Percentiles rank a stretch among this genome's conserved stretches.
Evolutionary conservation across 2,113 vertebrate genomes (phyloP).

Genomic region (Cryptomyrus ogoouensis): DNA sequence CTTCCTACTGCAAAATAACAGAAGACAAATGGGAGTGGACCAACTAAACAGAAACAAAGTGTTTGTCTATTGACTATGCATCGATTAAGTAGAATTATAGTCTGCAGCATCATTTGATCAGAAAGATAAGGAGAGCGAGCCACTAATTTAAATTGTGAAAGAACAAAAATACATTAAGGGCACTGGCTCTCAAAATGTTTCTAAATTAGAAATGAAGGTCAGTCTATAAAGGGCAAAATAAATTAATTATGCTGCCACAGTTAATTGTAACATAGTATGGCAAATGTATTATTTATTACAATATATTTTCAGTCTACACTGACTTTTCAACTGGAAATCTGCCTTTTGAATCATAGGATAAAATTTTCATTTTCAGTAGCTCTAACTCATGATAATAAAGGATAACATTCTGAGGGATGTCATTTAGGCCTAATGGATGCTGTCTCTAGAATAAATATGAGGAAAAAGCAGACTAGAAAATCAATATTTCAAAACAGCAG

Average conservation of each 20-base stretch:
- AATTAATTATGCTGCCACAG: background rate
- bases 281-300: background rate
- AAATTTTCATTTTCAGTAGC: background rate
- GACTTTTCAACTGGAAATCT: constrained; percentile 1
- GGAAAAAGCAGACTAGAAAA: background rate
- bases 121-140: background rate
- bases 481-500: background rate
- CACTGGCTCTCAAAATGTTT: background rate
- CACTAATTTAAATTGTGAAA: background rate
- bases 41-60: background rate
- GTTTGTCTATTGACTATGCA: background rate
- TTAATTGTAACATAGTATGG: background rate
- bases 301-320: background rate
- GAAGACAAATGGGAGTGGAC: background rate
- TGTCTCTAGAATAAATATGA: background rate
- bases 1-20: background rate
- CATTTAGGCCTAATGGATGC: background rate
- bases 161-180: background rate
- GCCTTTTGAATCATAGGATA: background rate
- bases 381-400: background rate
- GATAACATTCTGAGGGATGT: background rate
- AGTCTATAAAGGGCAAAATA: background rate
- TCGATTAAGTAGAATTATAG: background rate
- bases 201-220: background rate
- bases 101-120: background rate